Evolutionary conservation across 2,797 vertebrate species (phyloP), one percentile per base, ranked within the genome.

Genomic region (Sebastes reedi): DNA sequence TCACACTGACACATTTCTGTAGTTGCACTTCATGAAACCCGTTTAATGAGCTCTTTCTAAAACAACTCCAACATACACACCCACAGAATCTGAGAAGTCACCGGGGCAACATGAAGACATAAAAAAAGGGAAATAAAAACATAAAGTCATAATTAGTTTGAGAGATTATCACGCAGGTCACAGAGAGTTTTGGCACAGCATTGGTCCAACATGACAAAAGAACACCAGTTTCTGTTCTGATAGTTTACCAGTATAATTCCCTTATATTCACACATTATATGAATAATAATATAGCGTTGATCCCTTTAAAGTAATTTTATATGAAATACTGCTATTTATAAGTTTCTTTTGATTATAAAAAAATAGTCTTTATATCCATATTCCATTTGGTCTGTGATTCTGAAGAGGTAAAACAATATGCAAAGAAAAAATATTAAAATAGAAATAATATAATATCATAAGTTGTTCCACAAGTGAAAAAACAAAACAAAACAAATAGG

Each of bases 41-140:
- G 8, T 80, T 77, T 80, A 79, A 60, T 72, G 22, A 30, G 5
- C 4, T 67, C 50, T 72, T 79, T 25, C 60, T 39, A 13, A 75
- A 56, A 80, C 16, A n/a, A 30, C 39, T 42, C 39, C 39, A 14
- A 39, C 36, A 39, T 14, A 39, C 39, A 39, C 69, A 75, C 36
- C 27, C 8, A 36, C 4, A 8, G 1, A 58, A 58, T 64, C 36
- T 30, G 4, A 25, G 10, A 56, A 8, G 56, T 74, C 25, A 10
- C 30, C 0, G 16, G 4, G 6, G 16, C 20, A 75, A 75, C 34
- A 67, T 42, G 14, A 24, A 27, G 8, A 25, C n/a, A 50, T 66
- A 20, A 34, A 67, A 27, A 18, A 46, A 18, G 3, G 10, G 11
- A 22, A 60, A 30, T 52, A 34, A 69, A 69, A 58, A 55, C 6